These are phyloP conservation scores for Patiria miniata DNA, from an alignment of 35 echinoderm and acorn worm genomes.

Conservation along the genomic window DNA sequence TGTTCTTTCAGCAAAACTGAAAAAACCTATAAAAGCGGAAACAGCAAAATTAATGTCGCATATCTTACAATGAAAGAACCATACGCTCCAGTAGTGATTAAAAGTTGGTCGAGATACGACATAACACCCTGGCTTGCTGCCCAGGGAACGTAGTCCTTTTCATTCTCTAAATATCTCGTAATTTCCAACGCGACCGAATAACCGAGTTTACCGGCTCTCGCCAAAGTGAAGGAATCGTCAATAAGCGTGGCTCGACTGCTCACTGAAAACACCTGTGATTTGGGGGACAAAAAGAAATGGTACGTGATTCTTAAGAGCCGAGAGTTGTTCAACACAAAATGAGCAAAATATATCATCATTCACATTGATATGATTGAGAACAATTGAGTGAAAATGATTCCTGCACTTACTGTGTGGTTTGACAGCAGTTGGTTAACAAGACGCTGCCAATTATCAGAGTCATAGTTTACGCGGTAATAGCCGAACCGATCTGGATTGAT, in stretches of 20 bases:
- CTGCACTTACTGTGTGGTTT: slow-evolving; percentile 55
- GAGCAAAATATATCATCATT: not conserved
- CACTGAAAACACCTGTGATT: slow-evolving; percentile 42
- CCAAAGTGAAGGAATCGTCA: slow-evolving; percentile 65
- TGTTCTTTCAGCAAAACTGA: too few relatives aligned
- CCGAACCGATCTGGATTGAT: slow-evolving; percentile 76
- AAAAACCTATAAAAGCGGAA: not conserved
- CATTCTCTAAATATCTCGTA: slow-evolving; percentile 62
- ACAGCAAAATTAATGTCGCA: not conserved
- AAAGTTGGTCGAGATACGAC: slow-evolving; percentile 56
- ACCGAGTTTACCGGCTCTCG: slow-evolving; percentile 61
- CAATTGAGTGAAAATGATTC: too few relatives aligned
- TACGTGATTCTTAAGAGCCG: not conserved
- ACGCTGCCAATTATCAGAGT: slow-evolving; percentile 70
- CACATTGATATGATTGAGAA: too few relatives aligned
- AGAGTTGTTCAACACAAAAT: too few relatives aligned
- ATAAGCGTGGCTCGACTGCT: slow-evolving; percentile 60
- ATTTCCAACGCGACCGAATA: slow-evolving; percentile 57
- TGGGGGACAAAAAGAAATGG: not conserved
- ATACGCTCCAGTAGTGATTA: slow-evolving; percentile 70
- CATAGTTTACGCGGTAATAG: slow-evolving; percentile 97
- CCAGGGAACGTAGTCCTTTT: slow-evolving; percentile 78
- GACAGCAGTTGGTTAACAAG: slow-evolving; percentile 47
- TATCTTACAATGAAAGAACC: slow-evolving; percentile 81
- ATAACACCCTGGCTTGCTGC: slow-evolving; percentile 15